Percentiles rank a stretch among this genome's conserved stretches.
phyloP scores from a whole-genome alignment of 2,113 vertebrate genomes.

The Dipodomys merriami region DNA sequence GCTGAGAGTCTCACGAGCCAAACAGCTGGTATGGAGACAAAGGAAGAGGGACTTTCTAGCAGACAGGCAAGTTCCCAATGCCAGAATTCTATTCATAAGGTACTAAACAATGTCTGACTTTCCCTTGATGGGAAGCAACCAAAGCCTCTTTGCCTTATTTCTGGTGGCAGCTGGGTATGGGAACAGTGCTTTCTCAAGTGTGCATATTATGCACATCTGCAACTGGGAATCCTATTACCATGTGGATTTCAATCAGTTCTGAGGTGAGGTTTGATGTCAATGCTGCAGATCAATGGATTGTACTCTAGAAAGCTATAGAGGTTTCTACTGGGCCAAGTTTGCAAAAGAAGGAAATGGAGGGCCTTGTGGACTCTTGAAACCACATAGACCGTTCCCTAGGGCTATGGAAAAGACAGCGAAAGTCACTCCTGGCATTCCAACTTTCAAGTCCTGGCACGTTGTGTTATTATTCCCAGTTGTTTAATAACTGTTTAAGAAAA shows the following conservation, averaged over 20 bases:
- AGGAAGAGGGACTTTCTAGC: neutral
- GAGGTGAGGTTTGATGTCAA: neutral
- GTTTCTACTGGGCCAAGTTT: neutral
- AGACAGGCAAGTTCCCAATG: neutral
- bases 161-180: neutral
- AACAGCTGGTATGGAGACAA: neutral
- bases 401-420: neutral
- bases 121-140: neutral
- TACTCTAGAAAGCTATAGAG: neutral
- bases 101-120: neutral
- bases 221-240: neutral
- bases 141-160: neutral
- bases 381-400: neutral
- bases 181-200: neutral
- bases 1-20: neutral
- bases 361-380: neutral
- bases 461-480: neutral
- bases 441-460: neutral
- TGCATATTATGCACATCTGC: neutral
- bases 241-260: neutral
- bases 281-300: neutral
- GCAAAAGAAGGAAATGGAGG: neutral
- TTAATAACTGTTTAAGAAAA: neutral
- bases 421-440: neutral
- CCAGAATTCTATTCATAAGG: neutral